Base-by-base conservation (phyloP, 2,113 vertebrate genomes). In the Nettapus auritus region DNA sequence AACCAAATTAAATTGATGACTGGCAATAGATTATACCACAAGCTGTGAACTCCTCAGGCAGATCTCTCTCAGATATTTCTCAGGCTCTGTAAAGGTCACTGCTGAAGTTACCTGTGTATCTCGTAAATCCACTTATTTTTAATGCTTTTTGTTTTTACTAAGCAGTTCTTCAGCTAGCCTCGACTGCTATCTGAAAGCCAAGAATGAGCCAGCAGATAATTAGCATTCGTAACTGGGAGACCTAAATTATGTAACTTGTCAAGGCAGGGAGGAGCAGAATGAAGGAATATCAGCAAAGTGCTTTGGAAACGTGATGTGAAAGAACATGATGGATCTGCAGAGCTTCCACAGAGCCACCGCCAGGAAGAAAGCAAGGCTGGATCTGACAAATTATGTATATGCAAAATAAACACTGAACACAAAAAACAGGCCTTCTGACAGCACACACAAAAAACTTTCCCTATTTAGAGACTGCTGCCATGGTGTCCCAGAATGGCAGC, bases 161-260 rank as follows among this genome's bases (percentile, higher is more conserved):
- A 63, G 79, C 77, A 90, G 63, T 79, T 64, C 36, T 31, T 85
- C 70, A 66, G n/a, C 60, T 33, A 52, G 44, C 34, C 17, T 64
- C 66, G 48, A 88, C 20, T 79, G 33, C 53, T 62, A 75, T 44
- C 29, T 76, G 57, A 82, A 93, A 77, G 57, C 10, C 53, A 85
- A 52, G 40, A 95, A 82, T 10, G 29, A 95, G 25, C 21, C 53
- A 84, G 60, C 53, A 95, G 28, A 59, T 76, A 38, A 94, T 90
- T 33, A 86, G 59, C 14, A 95, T 78, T 93, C 26, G 3, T 80
- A 87, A 80, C 46, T 28, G 20, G 34, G 66, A 90, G 52, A 78
- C 18, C 38, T 57, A 44, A 3, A 31, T 68, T 60, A 16, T 36
- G 76, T 62, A 48, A 38, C 36, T 85, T 81, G 68, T 57, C 93